Base-by-base conservation (phyloP, 1,140 invertebrate species). In the Aphelinus certus region DNA sequence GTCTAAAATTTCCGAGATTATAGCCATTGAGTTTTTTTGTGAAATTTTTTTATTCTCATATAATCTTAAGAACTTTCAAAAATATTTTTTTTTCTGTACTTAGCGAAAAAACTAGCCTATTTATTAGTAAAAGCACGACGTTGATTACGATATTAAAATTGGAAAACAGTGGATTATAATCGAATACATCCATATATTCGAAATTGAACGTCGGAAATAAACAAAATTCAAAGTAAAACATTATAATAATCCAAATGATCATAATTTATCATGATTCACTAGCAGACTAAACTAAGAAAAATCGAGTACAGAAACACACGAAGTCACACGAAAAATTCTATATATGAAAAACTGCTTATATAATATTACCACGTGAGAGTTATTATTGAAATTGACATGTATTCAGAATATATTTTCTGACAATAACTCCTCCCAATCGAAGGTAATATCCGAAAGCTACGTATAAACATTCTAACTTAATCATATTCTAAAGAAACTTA, bases 81-180 rank as follows among this genome's bases (percentile, higher is more conserved):
- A 26, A 26, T 26, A 26, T 26, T 26, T 26, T 26, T 26, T 42
- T 66, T 43, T 55, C n/a, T 2, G 45, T 61, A 43, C 42, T 43
- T 43, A n/a, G 3, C 56, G 9, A 57, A 57, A 57, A 65, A 76
- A 53, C 43, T 61, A 71, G 58, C 9, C 9, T 56, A 63, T 6
- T 68, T 53, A 42, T 64, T 69, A 71, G 51, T 51, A 42, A 57
- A 26, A 26, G 26, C 26, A 26, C 26, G 26, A 26, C 26, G 26
- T 26, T 26, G 26, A 26, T 26, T 61, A 49, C 70, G 43, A 58
- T 76, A 73, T 76, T 63, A 60, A 76, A 77, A 76, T 71, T 83
- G 82, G 82, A 83, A 82, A 81, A 81, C 81, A 76, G 57, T 73
- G 79, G 81, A 83, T 83, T 83, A 73, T 60, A 67, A 73, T 82